Evolutionary conservation across 2,888 invertebrate species (phyloP).

Genomic region (Rugalucina vietnamica): DNA sequence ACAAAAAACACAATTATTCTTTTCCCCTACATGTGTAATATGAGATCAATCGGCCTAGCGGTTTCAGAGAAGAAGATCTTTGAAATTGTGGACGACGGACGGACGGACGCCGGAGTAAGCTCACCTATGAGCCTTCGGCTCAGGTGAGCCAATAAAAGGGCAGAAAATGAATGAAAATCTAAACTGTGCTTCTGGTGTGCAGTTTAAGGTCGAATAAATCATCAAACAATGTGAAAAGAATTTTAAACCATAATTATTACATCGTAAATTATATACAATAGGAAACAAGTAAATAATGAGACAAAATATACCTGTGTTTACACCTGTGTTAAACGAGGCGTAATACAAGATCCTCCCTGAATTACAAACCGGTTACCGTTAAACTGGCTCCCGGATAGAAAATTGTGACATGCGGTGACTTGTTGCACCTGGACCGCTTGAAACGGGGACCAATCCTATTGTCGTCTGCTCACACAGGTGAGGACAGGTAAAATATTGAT

Average conservation of each 20-base stretch:
- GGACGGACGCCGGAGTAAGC: too few species aligned
- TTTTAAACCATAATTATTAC: neutral
- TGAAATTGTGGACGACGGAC: too few species aligned
- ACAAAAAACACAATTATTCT: too few species aligned
- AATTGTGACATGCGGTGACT: neutral
- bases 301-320: neutral
- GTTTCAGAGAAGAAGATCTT: too few species aligned
- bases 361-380: slow-evolving; percentile 1
- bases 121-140: too few species aligned
- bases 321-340: neutral
- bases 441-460: neutral
- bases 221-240: neutral
- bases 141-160: too few species aligned
- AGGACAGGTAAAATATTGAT: slow-evolving; percentile 10
- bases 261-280: neutral
- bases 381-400: neutral
- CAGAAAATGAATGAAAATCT: too few species aligned
- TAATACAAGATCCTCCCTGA: neutral
- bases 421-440: neutral
- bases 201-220: too few species aligned
- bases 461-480: slow-evolving; percentile 9
- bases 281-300: neutral
- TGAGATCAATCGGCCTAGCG: too few species aligned
- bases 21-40: too few species aligned
- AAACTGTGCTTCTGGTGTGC: too few species aligned